Percentiles rank a stretch among this genome's conserved stretches.
phyloP scores from a whole-genome alignment of 2,888 invertebrate species.

The Stenchaetothrips biformis region DNA sequence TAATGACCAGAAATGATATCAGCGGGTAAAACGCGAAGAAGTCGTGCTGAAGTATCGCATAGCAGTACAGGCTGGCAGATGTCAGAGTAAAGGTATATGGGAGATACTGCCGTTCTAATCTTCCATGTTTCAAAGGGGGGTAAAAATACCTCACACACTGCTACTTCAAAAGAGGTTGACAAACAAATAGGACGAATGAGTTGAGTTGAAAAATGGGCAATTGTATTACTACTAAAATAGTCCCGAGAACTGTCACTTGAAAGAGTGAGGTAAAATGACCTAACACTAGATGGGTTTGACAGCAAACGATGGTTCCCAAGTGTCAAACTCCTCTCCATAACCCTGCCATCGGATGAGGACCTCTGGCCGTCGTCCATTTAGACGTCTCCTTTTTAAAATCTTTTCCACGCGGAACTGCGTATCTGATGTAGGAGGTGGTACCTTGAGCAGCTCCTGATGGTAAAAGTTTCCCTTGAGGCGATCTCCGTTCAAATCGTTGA shows the following conservation, averaged over 20 bases:
- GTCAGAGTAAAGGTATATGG: neutral
- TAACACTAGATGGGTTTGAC: too few relatives aligned
- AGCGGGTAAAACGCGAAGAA: neutral
- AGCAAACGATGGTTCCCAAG: too few relatives aligned
- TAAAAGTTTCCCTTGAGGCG: too few relatives aligned
- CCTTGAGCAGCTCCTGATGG: too few relatives aligned
- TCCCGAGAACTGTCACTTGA: neutral
- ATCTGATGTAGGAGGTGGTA: too few relatives aligned
- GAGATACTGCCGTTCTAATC: neutral
- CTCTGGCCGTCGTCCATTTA: too few relatives aligned
- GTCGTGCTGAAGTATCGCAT: neutral
- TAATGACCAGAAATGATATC: neutral
- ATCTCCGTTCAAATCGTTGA: too few relatives aligned
- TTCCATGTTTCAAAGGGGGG: too few relatives aligned
- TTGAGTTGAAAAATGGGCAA: neutral
- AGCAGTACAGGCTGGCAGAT: neutral
- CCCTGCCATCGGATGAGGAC: too few relatives aligned
- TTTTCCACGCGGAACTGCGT: too few relatives aligned
- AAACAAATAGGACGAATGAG: neutral
- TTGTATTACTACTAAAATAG: neutral
- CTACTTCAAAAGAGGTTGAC: neutral
- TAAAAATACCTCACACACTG: neutral
- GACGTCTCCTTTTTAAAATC: too few relatives aligned
- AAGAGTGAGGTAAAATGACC: neutral
- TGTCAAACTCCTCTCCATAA: too few relatives aligned